These are phyloP conservation scores for Dipodomys spectabilis DNA, from an alignment of 2,113 vertebrate species.

Conservation along the genomic window DNA sequence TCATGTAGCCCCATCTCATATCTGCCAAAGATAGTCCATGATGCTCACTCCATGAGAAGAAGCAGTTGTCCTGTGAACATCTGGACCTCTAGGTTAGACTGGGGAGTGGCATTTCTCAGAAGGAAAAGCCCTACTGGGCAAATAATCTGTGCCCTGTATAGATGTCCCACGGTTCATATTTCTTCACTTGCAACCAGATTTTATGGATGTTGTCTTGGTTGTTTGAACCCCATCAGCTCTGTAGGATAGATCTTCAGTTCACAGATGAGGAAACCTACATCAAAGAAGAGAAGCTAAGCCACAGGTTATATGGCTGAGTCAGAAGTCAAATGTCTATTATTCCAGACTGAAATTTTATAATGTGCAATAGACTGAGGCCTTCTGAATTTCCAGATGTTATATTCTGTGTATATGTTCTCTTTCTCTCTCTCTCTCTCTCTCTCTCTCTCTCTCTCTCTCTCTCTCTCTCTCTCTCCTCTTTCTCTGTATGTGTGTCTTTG, in stretches of 20 bases:
- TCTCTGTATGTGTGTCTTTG: too few relatives aligned
- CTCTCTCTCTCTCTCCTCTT: too few relatives aligned
- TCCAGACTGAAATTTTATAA: conserved; percentile 30
- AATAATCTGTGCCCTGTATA: not conserved
- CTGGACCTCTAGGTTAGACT: not conserved
- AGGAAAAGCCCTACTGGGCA: not conserved
- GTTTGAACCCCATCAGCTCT: not conserved
- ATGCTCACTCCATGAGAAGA: not conserved
- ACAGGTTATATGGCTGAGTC: not conserved
- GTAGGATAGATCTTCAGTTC: conserved; percentile 14
- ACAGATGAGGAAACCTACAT: conserved; percentile 56
- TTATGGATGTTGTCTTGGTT: not conserved
- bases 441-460: too few relatives aligned
- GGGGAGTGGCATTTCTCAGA: not conserved
- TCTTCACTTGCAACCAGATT: not conserved
- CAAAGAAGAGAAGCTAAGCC: not conserved
- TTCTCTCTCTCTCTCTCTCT: too few relatives aligned
- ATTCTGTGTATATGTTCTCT: not conserved
- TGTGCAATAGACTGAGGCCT: not conserved
- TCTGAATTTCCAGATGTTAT: not conserved
- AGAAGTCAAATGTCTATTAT: conserved; percentile 37
- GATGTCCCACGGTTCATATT: not conserved
- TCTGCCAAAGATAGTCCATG: not conserved
- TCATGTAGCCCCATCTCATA: not conserved
- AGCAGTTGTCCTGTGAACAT: not conserved